Base-by-base conservation (phyloP, 2,888 invertebrate genomes). In the Tholera decimalis region DNA sequence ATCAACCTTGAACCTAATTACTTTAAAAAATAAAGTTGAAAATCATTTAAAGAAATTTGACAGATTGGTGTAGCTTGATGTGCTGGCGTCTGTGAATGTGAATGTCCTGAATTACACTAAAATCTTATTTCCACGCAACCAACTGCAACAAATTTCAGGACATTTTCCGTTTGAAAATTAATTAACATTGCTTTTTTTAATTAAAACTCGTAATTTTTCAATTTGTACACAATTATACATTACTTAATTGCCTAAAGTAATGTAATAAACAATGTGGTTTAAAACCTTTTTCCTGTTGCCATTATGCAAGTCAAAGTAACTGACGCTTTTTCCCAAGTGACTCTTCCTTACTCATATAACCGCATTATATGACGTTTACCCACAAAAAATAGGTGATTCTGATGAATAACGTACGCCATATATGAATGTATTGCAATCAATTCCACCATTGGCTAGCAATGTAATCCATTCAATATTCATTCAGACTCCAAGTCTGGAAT, bases 291-390 rank as follows among this genome's bases (percentile, higher is more conserved):
- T 33, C 72, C 72, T 62, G 37, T 71, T 51, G 13, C 1, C 8
- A 0, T 62, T 62, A 67, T 15, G 44, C 22, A 46, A 64, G 64
- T 30, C 39, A 18, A 54, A 41, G 30, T 54, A 22, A 41, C 11
- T 24, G 13, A 22, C 2, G 15, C 47, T 43, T 69, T 64, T 73
- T 20, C 68, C 41, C 26, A 37, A 30, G 35, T 44, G 37, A 66
- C 3, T 35, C 26, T 68, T 15, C 28, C n/a, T 63, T 41, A 63
- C n/a, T 53, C 26, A 63, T 49, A 49, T 18, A 54, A 72, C 68
- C 68, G 2, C 73, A 72, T 5, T 20, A 9, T 0, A 5, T 58
- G 59, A 68, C 47, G 53, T 55, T 53, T 18, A 43, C 0, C 7
- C 0, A n/a, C 3, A 24, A 37, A 67, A 35, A 55, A 5, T 53